Evolutionary conservation across 2,888 invertebrate species (phyloP).

Genomic region (Dicycla oo): DNA sequence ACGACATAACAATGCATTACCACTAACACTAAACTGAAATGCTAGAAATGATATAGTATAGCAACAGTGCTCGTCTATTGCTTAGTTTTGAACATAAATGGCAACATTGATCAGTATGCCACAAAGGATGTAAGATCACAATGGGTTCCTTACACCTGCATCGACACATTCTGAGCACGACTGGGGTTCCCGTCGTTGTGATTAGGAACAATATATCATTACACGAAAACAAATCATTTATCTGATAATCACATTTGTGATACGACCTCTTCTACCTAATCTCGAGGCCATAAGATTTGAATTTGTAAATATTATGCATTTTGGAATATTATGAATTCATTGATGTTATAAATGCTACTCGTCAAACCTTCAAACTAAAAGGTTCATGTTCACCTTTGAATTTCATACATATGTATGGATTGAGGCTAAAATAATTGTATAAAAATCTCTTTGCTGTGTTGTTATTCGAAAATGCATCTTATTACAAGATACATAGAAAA

Average conservation of each 20-base stretch:
- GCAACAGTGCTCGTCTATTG: neutral
- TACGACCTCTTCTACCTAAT: neutral
- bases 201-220: slow-evolving; percentile 61
- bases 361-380: slow-evolving; percentile 8
- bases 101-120: slow-evolving; percentile 63
- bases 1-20: neutral
- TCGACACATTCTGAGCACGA: slow-evolving; percentile 72
- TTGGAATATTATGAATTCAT: neutral
- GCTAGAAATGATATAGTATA: neutral
- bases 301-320: neutral
- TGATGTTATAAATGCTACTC: neutral
- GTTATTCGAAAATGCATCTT: neutral
- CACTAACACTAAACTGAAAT: neutral
- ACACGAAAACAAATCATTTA: slow-evolving; percentile 38
- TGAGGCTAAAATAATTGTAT: neutral
- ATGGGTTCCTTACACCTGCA: slow-evolving; percentile 71
- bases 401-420: slow-evolving; percentile 20
- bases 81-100: slow-evolving; percentile 32
- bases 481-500: neutral
- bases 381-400: slow-evolving; percentile 1
- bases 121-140: slow-evolving; percentile 55
- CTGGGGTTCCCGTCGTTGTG: slow-evolving; percentile 46
- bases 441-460: neutral
- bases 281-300: neutral
- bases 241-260: slow-evolving; percentile 30